Base-by-base conservation (phyloP, 2,113 vertebrate genomes). In the Oenanthe melanoleuca region DNA sequence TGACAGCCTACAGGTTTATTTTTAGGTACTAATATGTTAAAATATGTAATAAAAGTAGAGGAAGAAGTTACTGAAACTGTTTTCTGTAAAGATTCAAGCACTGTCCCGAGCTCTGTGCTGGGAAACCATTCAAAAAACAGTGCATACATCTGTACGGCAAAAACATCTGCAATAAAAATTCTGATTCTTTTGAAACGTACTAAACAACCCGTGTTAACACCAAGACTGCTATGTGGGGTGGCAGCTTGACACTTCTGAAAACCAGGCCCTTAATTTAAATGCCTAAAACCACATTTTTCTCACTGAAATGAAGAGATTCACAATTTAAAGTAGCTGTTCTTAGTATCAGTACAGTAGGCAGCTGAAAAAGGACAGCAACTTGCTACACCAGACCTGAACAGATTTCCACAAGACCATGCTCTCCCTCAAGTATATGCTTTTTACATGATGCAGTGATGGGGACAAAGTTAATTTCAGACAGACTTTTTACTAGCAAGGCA, bases 21-120 rank as follows among this genome's bases (percentile, higher is more conserved):
- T 93, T 90, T 88, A 93, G 61, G n/a, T 44, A 60, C 26, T 78
- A 73, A 4, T n/a, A 90, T 40, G 49, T 67, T 86, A 71, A 94
- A 93, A 71, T 70, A 92, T 1, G 21, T 63, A 38, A 67, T 34
- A 12, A 57, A 92, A 92, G 78, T 25, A 72, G 19, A 78, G 38
- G 70, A 77, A 65, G 52, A 60, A 78, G 72, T 23, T 80, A 66
- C 44, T 71, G 69, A 73, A 93, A 86, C 55, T 0, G 0, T 86
- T 67, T 80, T 57, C 65, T 67, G 24, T 66, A 50, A 64, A 61
- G 64, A 31, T 56, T 60, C 20, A 66, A 80, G n/a, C 12, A 29
- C 31, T 57, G 13, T 70, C 61, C 34, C 34, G 42, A 67, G 1
- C 4, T 50, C n/a, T 29, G 8, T 70, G 33, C 29, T 63, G 24